Base-by-base conservation (phyloP, 2,113 vertebrate species). In the Proterorhinus semilunaris region DNA sequence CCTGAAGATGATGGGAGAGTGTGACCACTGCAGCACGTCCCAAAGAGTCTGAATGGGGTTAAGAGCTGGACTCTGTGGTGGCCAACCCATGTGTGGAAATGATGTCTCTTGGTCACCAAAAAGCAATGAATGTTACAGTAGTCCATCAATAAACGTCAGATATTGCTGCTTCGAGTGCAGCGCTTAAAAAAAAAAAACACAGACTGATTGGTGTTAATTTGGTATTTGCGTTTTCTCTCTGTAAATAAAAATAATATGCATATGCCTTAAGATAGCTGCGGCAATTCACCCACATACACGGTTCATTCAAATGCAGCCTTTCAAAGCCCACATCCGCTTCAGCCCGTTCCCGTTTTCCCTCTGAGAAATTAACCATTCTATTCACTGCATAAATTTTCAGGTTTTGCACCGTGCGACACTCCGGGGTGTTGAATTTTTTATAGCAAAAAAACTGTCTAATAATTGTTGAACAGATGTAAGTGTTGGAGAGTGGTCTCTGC, bases 381-480 rank as follows among this genome's bases (percentile, higher is more conserved):
- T 96, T 95, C 94, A 90, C 95, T 94, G 95, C 94, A 97, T 97
- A 97, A 90, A 97, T 98, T 96, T 96, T 94, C 94, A 95, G 94
- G 94, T 96, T 96, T 94, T 94, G 93, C 94, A 10, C 95, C 91
- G 91, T 92, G 93, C 88, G 94, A 96, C 95, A 95, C 95, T 95
- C 91, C 84, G 93, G 93, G 94, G 94, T 96, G 95, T 95, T 97
- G 95, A 96, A 96, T 97, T 95, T 98, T 98, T 98, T 95, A 97
- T 96, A 93, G 95, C 91, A 94, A 95, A 96, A 54, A 96, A 97
- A 94, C 92, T 94, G 92, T 96, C 94, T 96, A 97, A 97, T 97
- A 97, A 97, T 97, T 96, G 95, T 97, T 95, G 95, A 96, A 96
- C 96, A 98, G 95, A 96, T 98, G 96, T 98, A 97, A 95, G 94